Evolutionary conservation across 2,797 vertebrate genomes (phyloP).

Genomic region (Selene dorsalis): DNA sequence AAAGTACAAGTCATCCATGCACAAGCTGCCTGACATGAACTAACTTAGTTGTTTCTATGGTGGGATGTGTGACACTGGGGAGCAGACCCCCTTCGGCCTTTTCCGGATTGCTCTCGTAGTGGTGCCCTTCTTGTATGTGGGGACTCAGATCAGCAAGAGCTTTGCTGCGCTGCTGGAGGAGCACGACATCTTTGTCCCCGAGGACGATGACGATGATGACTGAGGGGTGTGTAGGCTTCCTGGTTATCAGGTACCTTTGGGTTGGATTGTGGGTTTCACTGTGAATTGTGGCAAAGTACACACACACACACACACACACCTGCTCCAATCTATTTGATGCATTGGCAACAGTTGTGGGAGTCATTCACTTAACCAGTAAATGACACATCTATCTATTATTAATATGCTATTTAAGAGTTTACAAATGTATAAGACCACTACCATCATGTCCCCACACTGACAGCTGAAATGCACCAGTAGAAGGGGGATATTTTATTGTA

Average conservation of each 20-base stretch:
- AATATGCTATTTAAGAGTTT: background rate
- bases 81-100: slow-evolving; percentile 91
- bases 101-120: slow-evolving; percentile 89
- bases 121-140: slow-evolving; percentile 92
- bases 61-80: slow-evolving; percentile 79
- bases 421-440: too few species aligned
- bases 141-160: slow-evolving; percentile 94
- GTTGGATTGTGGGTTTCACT: slow-evolving; percentile 10
- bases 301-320: background rate
- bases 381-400: too few species aligned
- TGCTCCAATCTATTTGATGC: background rate
- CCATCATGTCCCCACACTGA: background rate
- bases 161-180: slow-evolving; percentile 95
- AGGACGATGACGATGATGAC: slow-evolving; percentile 93
- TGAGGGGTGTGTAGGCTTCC: slow-evolving; percentile 73
- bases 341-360: background rate
- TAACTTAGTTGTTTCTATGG: slow-evolving; percentile 64
- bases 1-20: background rate
- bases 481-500: background rate
- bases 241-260: slow-evolving; percentile 50
- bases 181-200: slow-evolving; percentile 96
- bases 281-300: background rate
- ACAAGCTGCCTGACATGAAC: slow-evolving; percentile 21
- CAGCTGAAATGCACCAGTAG: background rate
- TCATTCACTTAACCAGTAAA: background rate